Conservation (phyloP, 2,888 invertebrate species). For the Meteorus cinctellus region DNA sequence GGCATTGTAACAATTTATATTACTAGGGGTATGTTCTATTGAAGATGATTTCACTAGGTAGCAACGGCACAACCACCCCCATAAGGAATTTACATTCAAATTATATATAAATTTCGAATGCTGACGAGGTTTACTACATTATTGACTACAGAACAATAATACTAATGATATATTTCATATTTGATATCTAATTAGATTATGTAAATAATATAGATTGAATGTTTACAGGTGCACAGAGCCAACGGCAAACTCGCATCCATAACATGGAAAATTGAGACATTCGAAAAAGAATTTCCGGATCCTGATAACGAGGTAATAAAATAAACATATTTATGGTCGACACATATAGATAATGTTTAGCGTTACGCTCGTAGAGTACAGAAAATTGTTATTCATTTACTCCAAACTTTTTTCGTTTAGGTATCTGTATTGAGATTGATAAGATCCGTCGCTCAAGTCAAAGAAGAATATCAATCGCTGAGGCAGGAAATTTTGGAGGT, state of each 20-base stretch:
- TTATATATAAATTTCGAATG: too few relatives aligned
- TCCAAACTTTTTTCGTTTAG: constrained; percentile 67
- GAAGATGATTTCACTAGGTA: too few relatives aligned
- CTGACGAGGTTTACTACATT: too few relatives aligned
- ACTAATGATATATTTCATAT: background rate
- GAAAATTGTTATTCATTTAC: constrained; percentile 22
- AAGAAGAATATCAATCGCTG: constrained; percentile 86
- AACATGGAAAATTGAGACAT: constrained; percentile 83
- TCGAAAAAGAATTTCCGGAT: constrained; percentile 79
- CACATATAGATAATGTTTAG: too few relatives aligned
- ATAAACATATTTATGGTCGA: too few relatives aligned
- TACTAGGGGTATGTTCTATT: too few relatives aligned
- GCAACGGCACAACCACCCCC: too few relatives aligned
- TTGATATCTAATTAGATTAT: too few relatives aligned
- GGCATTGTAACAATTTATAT: too few relatives aligned
- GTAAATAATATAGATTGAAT: background rate
- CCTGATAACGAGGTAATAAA: constrained; percentile 73
- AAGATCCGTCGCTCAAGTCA: constrained; percentile 83
- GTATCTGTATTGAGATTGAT: constrained; percentile 83
- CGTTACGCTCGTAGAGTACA: background rate
- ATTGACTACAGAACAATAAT: background rate
- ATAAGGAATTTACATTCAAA: too few relatives aligned
- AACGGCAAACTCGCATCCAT: constrained; percentile 83
- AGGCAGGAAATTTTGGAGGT: constrained; percentile 86
- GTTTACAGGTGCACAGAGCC: constrained; percentile 81